phyloP scores from a whole-genome alignment of 1,140 invertebrate genomes.

The Bombus ignitus region DNA sequence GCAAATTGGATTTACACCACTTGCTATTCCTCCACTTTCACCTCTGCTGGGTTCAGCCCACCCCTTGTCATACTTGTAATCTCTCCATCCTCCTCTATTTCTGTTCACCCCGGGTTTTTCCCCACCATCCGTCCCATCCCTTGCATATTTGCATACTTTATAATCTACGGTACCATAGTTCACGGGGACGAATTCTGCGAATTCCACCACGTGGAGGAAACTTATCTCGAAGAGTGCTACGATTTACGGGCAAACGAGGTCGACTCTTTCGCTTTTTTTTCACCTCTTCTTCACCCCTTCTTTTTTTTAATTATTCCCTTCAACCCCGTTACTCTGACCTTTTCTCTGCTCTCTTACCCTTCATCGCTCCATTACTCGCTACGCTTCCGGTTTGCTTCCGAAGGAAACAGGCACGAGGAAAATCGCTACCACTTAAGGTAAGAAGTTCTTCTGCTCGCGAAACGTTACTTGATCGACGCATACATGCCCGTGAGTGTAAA shows the following conservation, averaged over 20 bases:
- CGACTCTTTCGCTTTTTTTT: conserved; percentile 5
- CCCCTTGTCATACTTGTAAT: conserved; percentile 59
- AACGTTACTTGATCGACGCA: conserved; percentile 56
- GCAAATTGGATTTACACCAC: conserved; percentile 75
- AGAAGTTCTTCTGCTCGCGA: conserved; percentile 46
- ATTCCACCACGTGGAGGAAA: conserved; percentile 48
- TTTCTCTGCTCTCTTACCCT: background rate
- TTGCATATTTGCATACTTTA: conserved; percentile 72
- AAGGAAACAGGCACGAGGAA: conserved; percentile 18
- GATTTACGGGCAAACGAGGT: conserved; percentile 47
- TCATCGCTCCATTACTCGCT: background rate
- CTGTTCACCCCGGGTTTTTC: background rate
- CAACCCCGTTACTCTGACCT: background rate
- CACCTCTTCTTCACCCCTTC: background rate
- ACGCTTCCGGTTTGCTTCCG: background rate
- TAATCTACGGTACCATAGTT: conserved; percentile 42
- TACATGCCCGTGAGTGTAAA: background rate
- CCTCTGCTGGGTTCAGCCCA: background rate
- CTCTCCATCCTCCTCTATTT: conserved; percentile 40
- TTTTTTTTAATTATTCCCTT: conserved; percentile 1
- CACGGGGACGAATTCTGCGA: conserved; percentile 49
- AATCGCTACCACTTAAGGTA: conserved; percentile 54
- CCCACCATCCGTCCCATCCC: conserved; percentile 8
- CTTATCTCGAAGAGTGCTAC: conserved; percentile 48
- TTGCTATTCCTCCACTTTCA: conserved; percentile 64